phyloP scores from a whole-genome alignment of 2,797 vertebrate species.

The Spinibarbus caldwelli region DNA sequence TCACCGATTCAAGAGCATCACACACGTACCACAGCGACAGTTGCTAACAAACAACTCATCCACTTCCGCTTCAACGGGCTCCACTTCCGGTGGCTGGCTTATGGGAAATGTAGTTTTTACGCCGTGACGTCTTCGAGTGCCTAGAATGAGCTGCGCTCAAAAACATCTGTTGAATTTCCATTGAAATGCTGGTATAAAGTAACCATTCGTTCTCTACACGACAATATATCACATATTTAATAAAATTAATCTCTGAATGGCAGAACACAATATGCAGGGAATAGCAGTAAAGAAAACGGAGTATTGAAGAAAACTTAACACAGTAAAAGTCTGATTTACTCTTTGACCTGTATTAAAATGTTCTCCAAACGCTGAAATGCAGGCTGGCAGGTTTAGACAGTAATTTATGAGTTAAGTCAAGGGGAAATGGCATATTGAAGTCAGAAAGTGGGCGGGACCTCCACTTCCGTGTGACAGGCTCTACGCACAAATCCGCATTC shows the following conservation, averaged over 20 bases:
- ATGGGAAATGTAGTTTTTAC: constrained; percentile 46
- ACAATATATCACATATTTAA: neutral
- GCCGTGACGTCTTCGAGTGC: neutral
- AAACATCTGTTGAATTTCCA: neutral
- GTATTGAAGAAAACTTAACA: neutral
- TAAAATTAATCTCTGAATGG: neutral
- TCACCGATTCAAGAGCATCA: constrained; percentile 44
- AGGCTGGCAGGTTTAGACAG: neutral
- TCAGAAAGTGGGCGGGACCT: constrained; percentile 65
- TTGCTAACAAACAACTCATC: constrained; percentile 80
- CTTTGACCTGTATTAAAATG: neutral
- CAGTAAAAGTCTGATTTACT: neutral
- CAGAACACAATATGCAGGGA: neutral
- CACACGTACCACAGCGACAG: constrained; percentile 64
- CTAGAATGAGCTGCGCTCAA: neutral
- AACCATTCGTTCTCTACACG: neutral
- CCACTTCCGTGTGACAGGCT: constrained; percentile 19
- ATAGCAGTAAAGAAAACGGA: neutral
- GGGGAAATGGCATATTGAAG: constrained; percentile 31
- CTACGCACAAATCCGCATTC: constrained; percentile 57
- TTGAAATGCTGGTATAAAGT: neutral
- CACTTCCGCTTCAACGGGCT: constrained; percentile 8
- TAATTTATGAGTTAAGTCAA: neutral
- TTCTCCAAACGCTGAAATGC: neutral
- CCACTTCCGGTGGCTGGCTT: constrained; percentile 4